Conservation (phyloP, 2,888 invertebrate species). For the Julus scanicus region DNA sequence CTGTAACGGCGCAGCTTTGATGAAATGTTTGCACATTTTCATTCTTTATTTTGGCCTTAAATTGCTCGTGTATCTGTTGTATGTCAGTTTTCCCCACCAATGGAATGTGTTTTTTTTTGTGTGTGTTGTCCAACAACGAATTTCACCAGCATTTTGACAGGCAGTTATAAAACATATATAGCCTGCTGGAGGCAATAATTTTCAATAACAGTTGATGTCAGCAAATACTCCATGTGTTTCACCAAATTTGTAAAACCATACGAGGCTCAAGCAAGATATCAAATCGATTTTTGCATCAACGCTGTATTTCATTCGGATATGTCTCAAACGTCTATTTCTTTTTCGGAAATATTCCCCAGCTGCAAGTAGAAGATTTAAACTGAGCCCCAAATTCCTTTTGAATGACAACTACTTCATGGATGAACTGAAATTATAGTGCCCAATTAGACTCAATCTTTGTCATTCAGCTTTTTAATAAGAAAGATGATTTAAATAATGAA, state of each 20-base stretch:
- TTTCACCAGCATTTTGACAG: background rate
- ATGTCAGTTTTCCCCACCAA: background rate
- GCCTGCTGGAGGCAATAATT: background rate
- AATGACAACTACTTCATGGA: conserved; percentile 3
- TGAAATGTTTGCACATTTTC: background rate
- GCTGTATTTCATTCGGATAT: background rate
- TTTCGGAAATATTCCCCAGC: background rate
- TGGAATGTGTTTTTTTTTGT: background rate
- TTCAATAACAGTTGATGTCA: background rate
- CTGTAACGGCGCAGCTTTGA: background rate
- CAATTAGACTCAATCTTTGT: background rate
- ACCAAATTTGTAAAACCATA: background rate
- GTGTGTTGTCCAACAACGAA: background rate
- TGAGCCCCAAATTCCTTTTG: background rate
- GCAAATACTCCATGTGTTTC: background rate
- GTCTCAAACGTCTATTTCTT: background rate
- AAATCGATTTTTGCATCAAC: background rate
- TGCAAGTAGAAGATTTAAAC: background rate
- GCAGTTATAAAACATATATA: background rate
- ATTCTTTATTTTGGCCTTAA: background rate
- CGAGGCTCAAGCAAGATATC: background rate
- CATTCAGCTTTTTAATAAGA: background rate
- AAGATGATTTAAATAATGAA: background rate
- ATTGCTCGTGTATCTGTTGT: background rate
- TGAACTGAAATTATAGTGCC: background rate